Conservation (phyloP, 1,140 invertebrate genomes). For the Drosophila sproati region DNA sequence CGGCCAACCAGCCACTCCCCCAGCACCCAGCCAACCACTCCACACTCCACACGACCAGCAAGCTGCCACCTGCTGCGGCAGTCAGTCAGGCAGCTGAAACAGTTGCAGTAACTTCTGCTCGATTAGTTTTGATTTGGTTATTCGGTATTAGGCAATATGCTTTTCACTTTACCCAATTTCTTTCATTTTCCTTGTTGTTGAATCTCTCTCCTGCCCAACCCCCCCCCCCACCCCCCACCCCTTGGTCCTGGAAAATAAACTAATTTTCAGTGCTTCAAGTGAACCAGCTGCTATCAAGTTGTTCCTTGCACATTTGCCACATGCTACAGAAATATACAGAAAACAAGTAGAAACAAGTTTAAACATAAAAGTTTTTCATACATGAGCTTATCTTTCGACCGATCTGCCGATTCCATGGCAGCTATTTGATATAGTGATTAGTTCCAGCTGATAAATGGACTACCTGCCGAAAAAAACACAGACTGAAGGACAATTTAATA, state of each 20-base stretch:
- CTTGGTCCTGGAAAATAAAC: constrained; percentile 46
- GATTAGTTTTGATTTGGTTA: constrained; percentile 83
- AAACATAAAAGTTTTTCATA: too few relatives aligned
- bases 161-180: constrained; percentile 41
- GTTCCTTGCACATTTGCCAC: constrained; percentile 17
- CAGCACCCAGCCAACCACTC: neutral
- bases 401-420: too few relatives aligned
- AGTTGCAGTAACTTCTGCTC: constrained; percentile 77
- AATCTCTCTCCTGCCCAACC: neutral
- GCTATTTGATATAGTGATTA: too few relatives aligned
- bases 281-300: constrained; percentile 56
- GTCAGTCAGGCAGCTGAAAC: constrained; percentile 7
- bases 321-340: neutral
- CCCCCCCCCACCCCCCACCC: neutral
- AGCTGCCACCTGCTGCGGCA: constrained; percentile 66
- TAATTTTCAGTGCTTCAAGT: constrained; percentile 42
- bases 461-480: too few relatives aligned
- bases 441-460: too few relatives aligned
- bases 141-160: constrained; percentile 73
- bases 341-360: neutral
- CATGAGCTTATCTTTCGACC: too few relatives aligned
- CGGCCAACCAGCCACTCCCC: constrained; percentile 45
- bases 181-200: constrained; percentile 35
- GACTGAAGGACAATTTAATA: too few relatives aligned
- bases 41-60: constrained; percentile 9